Percentiles rank a stretch among this genome's conserved stretches.
Evolutionary conservation across 2,797 vertebrate genomes (phyloP).

Genomic region (Rhincodon typus): DNA sequence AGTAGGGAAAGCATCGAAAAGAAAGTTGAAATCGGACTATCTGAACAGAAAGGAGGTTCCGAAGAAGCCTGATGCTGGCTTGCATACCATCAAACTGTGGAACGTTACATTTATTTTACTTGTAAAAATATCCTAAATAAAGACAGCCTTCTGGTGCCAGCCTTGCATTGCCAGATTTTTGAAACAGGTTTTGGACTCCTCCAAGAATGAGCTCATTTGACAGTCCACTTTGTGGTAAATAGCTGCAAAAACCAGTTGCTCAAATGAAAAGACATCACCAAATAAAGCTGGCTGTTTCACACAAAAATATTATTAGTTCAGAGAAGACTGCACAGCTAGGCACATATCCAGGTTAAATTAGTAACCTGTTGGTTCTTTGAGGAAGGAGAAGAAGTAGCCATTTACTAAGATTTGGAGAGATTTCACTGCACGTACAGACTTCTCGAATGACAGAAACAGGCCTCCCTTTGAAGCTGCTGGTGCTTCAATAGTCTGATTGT

Average conservation of each 20-base stretch:
- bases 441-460: not conserved
- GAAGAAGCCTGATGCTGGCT: not conserved
- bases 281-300: not conserved
- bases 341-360: not conserved
- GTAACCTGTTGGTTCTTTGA: not conserved
- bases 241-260: not conserved
- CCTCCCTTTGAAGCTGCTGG: no score
- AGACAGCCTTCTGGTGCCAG: not conserved
- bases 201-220: not conserved
- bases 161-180: not conserved
- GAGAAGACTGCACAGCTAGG: not conserved
- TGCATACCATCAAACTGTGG: conserved; percentile 5
- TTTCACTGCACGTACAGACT: not conserved
- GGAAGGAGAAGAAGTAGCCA: not conserved
- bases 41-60: not conserved
- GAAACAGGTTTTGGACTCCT: not conserved
- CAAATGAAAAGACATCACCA: not conserved
- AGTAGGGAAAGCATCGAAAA: not conserved
- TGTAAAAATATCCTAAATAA: conserved; percentile 17
- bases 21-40: not conserved
- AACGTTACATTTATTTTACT: conserved; percentile 14
- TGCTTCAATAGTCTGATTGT: not conserved
- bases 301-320: not conserved
- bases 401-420: not conserved
- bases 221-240: not conserved